Base-by-base conservation (phyloP, 2,888 invertebrate species). In the Esperia sulphurella region DNA sequence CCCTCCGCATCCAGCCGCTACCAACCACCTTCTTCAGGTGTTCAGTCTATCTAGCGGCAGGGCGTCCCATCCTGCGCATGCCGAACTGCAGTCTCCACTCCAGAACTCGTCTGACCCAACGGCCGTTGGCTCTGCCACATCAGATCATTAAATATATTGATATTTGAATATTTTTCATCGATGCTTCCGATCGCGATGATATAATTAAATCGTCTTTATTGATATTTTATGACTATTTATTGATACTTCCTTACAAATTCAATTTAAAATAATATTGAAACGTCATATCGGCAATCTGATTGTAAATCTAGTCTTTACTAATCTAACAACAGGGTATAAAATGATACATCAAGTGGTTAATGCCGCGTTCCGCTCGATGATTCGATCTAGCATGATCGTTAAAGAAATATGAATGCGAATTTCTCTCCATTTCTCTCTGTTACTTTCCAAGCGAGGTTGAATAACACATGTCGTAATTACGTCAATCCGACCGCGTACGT, bases 371-470 rank as follows among this genome's bases (percentile, higher is more conserved):
- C 76, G 75, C 68, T 67, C 50, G 57, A 54, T 65, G 64, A 59
- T 54, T 67, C 57, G 58, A 71, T 73, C 68, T 72, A 63, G 68
- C 74, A 72, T 74, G 73, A 71, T 75, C 73, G 64, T 67, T 61
- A 66, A 64, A 62, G 64, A 59, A 59, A 60, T 65, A 69, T 67
- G 67, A 74, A 75, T 68, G 78, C 70, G 78, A 82, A 81, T 85
- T 81, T 85, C 83, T 82, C 83, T 72, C 58, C 81, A 81, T 85
- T 84, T 86, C 84, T 84, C 82, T 68, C 52, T 59, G 71, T 73
- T 84, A 86, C 85, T 86, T 84, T 68, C 31, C 31, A 21, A 81
- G 71, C 53, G 54, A 58, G 65, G 85, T 87, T 87, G 83, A 87
- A 86, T 83, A 85, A 66, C 69, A 67, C 72, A 77, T 79, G 68